Evolutionary conservation across 1,140 invertebrate genomes (phyloP).

Genomic region (Rhagoletis pomonella): DNA sequence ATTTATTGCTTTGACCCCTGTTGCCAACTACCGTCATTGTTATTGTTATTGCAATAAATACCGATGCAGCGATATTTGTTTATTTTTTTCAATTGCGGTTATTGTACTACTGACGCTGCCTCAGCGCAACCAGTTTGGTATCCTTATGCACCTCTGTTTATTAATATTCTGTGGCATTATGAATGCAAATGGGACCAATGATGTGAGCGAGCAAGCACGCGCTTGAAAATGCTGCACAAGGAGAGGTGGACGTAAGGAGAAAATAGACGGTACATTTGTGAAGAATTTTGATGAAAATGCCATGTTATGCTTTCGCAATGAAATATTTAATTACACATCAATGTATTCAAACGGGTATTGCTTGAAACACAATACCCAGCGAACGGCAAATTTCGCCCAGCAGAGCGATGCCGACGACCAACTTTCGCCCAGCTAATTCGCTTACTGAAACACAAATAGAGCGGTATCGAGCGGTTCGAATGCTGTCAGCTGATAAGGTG

Average conservation of each 20-base stretch:
- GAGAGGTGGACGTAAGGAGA: background rate
- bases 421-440: no score
- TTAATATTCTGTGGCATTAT: slow-evolving; percentile 42
- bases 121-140: no score
- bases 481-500: no score
- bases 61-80: background rate
- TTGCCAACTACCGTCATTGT: background rate
- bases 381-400: no score
- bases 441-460: no score
- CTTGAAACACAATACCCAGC: background rate
- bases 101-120: background rate
- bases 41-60: background rate
- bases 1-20: slow-evolving; percentile 45
- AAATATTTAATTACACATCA: slow-evolving; percentile 40
- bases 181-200: background rate
- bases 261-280: background rate
- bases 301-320: slow-evolving; percentile 35
- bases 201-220: background rate
- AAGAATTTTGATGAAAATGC: slow-evolving; percentile 36
- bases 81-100: background rate
- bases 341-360: background rate
- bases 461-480: no score
- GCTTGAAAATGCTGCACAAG: background rate
- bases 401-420: no score
- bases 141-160: slow-evolving; percentile 11